phyloP scores from a whole-genome alignment of 2,113 vertebrate genomes.

The Mormyrus lacerda region DNA sequence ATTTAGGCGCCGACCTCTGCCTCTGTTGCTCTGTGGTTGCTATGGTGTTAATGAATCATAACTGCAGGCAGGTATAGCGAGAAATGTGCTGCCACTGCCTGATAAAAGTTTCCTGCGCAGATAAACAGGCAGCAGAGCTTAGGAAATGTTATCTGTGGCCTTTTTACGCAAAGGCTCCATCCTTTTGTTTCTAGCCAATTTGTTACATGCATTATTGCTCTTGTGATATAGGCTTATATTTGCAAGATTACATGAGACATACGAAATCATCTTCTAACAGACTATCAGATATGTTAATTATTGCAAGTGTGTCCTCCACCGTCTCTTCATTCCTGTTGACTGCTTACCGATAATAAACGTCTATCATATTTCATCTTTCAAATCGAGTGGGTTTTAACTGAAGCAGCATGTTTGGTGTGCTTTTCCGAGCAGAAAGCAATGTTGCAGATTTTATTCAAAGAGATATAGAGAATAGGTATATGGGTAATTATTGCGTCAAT shows the following conservation, averaged over 20 bases:
- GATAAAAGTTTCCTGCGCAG: neutral
- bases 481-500: neutral
- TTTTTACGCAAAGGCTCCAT: neutral
- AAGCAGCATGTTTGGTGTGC: neutral
- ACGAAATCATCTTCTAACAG: neutral
- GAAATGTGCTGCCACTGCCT: neutral
- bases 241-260: neutral
- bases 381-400: neutral
- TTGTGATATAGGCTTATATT: neutral
- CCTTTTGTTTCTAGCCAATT: neutral
- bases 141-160: neutral
- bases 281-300: neutral
- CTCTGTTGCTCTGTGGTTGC: neutral
- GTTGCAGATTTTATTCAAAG: neutral
- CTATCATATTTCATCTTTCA: neutral
- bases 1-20: neutral
- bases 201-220: neutral
- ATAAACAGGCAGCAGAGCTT: neutral
- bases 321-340: neutral
- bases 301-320: neutral
- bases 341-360: neutral
- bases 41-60: slow-evolving; percentile 7
- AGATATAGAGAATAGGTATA: neutral
- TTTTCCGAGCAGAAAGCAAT: neutral
- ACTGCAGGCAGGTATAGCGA: neutral